A percentile compares a stretch with the other conserved stretches of the same genome.
Conservation (phyloP, 2,888 invertebrate genomes). For the Trissoscelio sp. region DNA sequence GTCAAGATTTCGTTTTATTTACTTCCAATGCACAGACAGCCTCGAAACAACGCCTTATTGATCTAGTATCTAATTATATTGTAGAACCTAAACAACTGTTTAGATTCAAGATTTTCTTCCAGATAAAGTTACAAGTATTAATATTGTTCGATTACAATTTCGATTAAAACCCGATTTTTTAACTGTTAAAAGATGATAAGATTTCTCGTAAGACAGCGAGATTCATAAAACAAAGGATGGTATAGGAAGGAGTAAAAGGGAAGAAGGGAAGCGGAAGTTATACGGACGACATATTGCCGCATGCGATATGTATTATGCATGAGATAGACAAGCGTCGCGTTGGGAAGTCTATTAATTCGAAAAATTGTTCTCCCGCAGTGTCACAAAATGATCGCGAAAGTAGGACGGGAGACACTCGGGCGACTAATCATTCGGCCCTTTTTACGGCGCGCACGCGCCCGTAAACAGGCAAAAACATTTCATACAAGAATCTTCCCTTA, state of each 20-base stretch:
- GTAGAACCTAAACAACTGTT: too few species aligned
- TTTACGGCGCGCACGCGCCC: not conserved
- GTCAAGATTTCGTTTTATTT: conserved; percentile 53
- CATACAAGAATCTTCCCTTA: not conserved
- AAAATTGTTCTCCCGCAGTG: conserved; percentile 73
- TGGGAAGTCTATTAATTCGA: conserved; percentile 78
- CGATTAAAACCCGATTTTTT: too few species aligned
- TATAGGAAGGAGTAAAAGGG: conserved; percentile 58
- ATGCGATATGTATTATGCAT: conserved; percentile 81
- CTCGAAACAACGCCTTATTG: not conserved
- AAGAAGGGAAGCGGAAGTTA: conserved; percentile 62
- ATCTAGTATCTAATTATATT: too few species aligned
- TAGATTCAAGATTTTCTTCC: too few species aligned
- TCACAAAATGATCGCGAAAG: conserved; percentile 46
- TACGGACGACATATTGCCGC: conserved; percentile 79
- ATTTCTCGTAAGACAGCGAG: conserved; percentile 66
- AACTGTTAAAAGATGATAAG: too few species aligned
- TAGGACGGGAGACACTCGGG: conserved; percentile 17
- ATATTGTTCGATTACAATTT: too few species aligned
- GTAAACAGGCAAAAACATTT: conserved; percentile 15
- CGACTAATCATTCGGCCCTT: conserved; percentile 34
- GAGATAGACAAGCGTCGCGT: conserved; percentile 73
- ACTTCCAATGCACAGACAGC: conserved; percentile 18
- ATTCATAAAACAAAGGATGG: conserved; percentile 79
- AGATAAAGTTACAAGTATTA: too few species aligned